Evolutionary conservation across 2,113 vertebrate genomes (phyloP).

Genomic region (Progne subis): DNA sequence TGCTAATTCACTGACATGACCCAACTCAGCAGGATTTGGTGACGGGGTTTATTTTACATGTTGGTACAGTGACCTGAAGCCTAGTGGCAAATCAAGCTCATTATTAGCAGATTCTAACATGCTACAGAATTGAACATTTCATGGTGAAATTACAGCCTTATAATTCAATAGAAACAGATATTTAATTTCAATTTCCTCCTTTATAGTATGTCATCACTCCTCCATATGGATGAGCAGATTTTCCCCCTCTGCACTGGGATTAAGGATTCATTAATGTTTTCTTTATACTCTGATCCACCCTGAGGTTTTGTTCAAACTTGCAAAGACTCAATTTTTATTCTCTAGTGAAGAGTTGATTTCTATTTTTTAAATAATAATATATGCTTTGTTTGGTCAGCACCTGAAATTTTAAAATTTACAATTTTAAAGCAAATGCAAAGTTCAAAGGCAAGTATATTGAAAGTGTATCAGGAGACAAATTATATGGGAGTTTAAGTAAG

Average conservation of each 20-base stretch:
- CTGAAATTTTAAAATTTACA: background rate
- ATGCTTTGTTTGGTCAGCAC: background rate
- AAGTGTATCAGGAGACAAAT: background rate
- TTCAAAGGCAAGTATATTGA: background rate
- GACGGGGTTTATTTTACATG: background rate
- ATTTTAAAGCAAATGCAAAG: background rate
- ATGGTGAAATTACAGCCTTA: background rate
- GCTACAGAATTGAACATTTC: background rate
- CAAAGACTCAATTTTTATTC: background rate
- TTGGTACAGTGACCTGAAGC: background rate
- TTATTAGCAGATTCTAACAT: background rate
- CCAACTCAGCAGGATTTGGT: background rate
- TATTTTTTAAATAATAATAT: background rate
- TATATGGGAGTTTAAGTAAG: background rate
- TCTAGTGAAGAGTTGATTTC: background rate
- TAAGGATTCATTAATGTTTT: background rate
- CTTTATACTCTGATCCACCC: background rate
- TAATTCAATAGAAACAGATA: background rate
- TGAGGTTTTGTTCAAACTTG: constrained; percentile 15
- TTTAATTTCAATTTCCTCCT: background rate
- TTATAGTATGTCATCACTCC: background rate
- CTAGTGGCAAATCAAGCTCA: background rate
- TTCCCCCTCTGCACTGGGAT: background rate
- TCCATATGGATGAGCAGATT: background rate
- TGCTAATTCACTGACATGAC: background rate